Evolutionary conservation across 2,113 vertebrate species (phyloP), one percentile per base, ranked within the genome.

Genomic region (Carettochelys insculpta): DNA sequence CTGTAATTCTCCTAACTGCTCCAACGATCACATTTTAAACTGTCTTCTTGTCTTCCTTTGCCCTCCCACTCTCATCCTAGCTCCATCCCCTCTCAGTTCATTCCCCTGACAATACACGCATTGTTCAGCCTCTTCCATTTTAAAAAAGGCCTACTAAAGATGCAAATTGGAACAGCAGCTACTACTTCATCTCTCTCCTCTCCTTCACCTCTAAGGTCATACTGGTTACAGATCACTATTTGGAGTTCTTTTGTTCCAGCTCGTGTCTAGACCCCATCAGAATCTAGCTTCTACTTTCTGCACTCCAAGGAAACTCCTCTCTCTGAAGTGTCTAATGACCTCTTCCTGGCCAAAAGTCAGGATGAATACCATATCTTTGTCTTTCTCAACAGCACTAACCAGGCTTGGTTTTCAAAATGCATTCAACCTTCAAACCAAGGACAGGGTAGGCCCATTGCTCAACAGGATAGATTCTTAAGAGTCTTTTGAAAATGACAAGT

Each of bases 51-150:
- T n/a, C n/a, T 16, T 65, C 34, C 16, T 65, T 65, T 65, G 58
- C 34, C 34, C 11, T 8, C 34, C 8, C 17, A 1, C 0, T 31
- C 53, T 22, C 13, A 7, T 5, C 5, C 12, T 22, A 50, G 48
- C 48, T 73, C 38, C 12, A 11, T 43, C 38, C 41, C 68, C 24
- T 24, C 24, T 12, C 5, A 25, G 24, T 73, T 73, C 38, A 71
- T 71, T 41, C 20, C 20, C 38, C 11, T 24, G 19, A 73, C 41
- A 73, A 24, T 43, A 43, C 12, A 27, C 13, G 38, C 41, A 43
- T 43, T 43, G 41, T 43, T 73, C 41, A 73, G 11, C 43, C 24
- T 12, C 38, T 43, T 41, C 11, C 68, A 43, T 43, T 43, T 43
- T 3, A 25, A 43, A 25, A 73, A 25, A 73, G 41, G 41, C 61